Evolutionary conservation across 2,113 vertebrate species (phyloP).

Genomic region (rabbit (Oryctolagus cuniculus)): mOryCun1.1 NC_091436.1:44458001-44458500

Average conservation of each 20-base stretch:
- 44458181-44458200: background rate
- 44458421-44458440: too few relatives aligned
- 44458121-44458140: conserved; percentile 4
- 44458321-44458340: background rate
- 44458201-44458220: background rate
- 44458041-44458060: background rate
- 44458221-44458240: background rate
- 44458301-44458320: background rate
- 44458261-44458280: background rate
- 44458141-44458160: background rate
- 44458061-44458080: background rate
- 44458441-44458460: too few relatives aligned
- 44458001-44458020: background rate
- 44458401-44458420: too few relatives aligned
- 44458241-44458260: background rate
- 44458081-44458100: background rate
- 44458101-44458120: background rate
- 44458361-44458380: too few relatives aligned
- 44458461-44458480: too few relatives aligned
- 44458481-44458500: too few relatives aligned
- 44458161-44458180: background rate
- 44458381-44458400: too few relatives aligned
- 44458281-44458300: background rate
- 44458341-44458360: too few relatives aligned
- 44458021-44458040: background rate